Conservation (phyloP, 2,797 vertebrate genomes). For the Leuciscus waleckii region DNA sequence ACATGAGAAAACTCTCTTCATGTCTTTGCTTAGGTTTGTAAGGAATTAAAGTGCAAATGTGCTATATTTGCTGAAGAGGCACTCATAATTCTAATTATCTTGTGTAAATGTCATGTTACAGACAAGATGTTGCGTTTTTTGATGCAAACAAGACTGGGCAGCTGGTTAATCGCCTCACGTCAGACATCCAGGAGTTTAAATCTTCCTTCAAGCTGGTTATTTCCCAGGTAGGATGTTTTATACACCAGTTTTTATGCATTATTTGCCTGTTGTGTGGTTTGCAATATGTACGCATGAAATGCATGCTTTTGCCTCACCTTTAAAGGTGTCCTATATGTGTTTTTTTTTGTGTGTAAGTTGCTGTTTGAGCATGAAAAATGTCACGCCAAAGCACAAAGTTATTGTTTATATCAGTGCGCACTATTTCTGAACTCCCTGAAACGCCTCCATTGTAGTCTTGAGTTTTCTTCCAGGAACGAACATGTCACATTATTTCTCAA, state of each 20-base stretch:
- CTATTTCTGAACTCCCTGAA: not conserved
- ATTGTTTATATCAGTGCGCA: not conserved
- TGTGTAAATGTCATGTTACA: constrained; percentile 63
- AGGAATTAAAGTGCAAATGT: not conserved
- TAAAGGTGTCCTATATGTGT: not conserved
- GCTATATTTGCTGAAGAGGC: not conserved
- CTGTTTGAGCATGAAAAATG: not conserved
- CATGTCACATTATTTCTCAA: not conserved
- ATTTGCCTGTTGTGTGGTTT: not conserved
- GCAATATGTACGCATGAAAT: not conserved
- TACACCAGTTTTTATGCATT: not conserved
- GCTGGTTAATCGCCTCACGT: constrained; percentile 90
- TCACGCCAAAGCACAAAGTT: not conserved
- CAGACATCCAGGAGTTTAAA: constrained; percentile 97
- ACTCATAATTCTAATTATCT: not conserved
- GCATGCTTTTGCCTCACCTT: not conserved
- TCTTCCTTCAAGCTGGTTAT: constrained; percentile 95
- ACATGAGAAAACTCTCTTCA: constrained; percentile 91
- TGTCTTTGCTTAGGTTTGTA: constrained; percentile 83
- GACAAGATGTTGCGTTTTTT: constrained; percentile 95
- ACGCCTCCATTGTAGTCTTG: not conserved
- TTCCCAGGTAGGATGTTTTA: constrained; percentile 84
- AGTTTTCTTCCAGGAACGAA: not conserved
- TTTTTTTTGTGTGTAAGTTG: not conserved
- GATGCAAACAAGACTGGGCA: constrained; percentile 92